These are phyloP conservation scores for Micronycteris hirsuta DNA, from an alignment of 2,113 vertebrate genomes.

Conservation along the genomic window DNA sequence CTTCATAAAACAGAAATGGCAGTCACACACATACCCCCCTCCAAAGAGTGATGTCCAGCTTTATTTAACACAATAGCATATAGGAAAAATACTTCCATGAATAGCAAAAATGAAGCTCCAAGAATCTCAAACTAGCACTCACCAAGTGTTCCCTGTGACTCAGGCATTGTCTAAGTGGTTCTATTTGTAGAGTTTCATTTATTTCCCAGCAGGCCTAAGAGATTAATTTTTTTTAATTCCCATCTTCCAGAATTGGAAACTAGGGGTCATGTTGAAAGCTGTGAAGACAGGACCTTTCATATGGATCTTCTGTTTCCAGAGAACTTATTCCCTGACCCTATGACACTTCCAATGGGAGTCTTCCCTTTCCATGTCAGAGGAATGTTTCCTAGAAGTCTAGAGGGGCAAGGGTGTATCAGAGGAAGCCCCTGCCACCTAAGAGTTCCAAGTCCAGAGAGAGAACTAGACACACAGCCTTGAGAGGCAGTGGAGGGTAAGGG, in stretches of 20 bases:
- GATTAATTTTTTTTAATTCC: not conserved
- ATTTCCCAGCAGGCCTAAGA: not conserved
- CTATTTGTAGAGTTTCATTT: not conserved
- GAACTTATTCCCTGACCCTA: not conserved
- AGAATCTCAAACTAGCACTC: not conserved
- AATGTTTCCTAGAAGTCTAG: not conserved
- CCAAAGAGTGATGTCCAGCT: not conserved
- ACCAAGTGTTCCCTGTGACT: not conserved
- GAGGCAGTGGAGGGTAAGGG: not conserved
- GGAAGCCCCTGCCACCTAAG: not conserved
- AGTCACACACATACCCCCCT: not conserved
- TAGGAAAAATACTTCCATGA: not conserved
- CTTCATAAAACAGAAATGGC: not conserved
- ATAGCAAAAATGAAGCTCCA: not conserved
- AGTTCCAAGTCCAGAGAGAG: not conserved
- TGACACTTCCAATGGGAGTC: not conserved
- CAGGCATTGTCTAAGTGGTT: not conserved
- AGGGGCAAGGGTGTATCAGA: fast-evolving
- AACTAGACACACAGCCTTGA: not conserved
- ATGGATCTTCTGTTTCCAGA: not conserved
- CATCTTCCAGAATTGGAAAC: not conserved
- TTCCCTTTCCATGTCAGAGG: not conserved
- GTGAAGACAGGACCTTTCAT: not conserved
- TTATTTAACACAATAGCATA: not conserved
- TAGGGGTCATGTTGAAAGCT: not conserved